Evolutionary conservation across 2,888 invertebrate genomes (phyloP).

Genomic region (Drosophila lutescens): DNA sequence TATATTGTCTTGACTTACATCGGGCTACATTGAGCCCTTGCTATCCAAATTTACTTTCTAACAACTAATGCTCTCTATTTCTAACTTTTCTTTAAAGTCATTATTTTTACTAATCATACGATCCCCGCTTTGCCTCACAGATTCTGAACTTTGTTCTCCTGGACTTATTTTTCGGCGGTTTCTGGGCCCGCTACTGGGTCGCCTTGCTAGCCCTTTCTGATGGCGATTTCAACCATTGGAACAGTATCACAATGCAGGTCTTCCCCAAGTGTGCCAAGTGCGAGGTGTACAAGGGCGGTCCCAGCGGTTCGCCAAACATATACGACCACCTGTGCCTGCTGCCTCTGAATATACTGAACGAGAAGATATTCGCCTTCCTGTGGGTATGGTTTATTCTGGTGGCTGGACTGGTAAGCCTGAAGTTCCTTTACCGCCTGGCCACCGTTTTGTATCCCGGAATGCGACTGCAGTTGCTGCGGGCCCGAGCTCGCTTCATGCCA

Average conservation of each 20-base stretch:
- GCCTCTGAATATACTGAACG: conserved; percentile 91
- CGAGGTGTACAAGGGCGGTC: conserved; percentile 93
- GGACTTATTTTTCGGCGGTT: conserved; percentile 81
- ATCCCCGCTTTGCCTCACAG: conserved; percentile 44
- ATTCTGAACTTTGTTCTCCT: conserved; percentile 79
- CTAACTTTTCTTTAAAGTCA: no score
- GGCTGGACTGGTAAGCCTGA: conserved; percentile 86
- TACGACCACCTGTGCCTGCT: conserved; percentile 92
- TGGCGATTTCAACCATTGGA: conserved; percentile 81
- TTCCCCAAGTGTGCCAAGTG: conserved; percentile 92
- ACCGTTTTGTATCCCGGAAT: conserved; percentile 85
- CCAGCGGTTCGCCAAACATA: conserved; percentile 91
- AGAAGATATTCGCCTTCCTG: conserved; percentile 90
- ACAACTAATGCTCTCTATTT: no score
- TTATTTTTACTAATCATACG: no score
- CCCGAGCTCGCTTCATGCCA: conserved; percentile 70
- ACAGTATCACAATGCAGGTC: conserved; percentile 78
- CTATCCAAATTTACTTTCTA: no score
- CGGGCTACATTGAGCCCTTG: no score
- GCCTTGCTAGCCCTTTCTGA: conserved; percentile 76
- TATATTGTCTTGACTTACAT: no score
- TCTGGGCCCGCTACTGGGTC: conserved; percentile 80
- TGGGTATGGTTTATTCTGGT: conserved; percentile 91
- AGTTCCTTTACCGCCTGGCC: conserved; percentile 88
- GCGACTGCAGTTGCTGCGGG: conserved; percentile 75